phyloP scores from a whole-genome alignment of 2,113 vertebrate genomes.

The Pelecanoides urinatrix region DNA sequence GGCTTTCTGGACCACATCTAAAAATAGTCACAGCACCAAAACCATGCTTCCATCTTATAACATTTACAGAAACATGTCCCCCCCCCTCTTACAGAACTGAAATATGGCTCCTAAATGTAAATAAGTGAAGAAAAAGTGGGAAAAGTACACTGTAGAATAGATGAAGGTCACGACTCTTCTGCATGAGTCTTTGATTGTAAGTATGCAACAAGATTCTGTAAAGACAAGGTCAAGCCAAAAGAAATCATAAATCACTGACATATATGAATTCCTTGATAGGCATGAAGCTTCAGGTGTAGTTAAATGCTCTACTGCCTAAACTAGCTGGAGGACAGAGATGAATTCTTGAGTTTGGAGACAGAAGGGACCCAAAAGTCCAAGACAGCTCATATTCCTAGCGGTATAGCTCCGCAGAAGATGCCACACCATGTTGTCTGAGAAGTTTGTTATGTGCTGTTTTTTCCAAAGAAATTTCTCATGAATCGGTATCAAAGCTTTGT shows the following conservation, averaged over 20 bases:
- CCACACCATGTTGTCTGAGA: neutral
- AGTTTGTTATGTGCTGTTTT: neutral
- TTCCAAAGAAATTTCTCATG: neutral
- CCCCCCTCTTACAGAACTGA: neutral
- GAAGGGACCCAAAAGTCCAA: neutral
- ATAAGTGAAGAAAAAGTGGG: neutral
- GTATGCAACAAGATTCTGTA: neutral
- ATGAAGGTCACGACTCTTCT: neutral
- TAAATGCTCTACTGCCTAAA: neutral
- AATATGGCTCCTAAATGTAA: neutral
- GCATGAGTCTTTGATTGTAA: neutral
- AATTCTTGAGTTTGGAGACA: neutral
- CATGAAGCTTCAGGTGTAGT: neutral
- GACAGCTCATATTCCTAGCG: neutral
- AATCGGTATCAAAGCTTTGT: neutral
- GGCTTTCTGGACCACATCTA: neutral
- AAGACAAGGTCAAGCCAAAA: too few species aligned
- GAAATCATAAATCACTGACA: neutral
- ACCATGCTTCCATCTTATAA: neutral
- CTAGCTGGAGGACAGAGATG: neutral
- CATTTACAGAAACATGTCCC: neutral
- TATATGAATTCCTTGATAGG: neutral
- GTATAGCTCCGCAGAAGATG: neutral
- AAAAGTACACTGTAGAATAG: neutral
- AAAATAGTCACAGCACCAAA: neutral